Evolutionary conservation across 2,113 vertebrate genomes (phyloP), one percentile per base, ranked within the genome.

Genomic region (Thalassarche chlororhynchos): DNA sequence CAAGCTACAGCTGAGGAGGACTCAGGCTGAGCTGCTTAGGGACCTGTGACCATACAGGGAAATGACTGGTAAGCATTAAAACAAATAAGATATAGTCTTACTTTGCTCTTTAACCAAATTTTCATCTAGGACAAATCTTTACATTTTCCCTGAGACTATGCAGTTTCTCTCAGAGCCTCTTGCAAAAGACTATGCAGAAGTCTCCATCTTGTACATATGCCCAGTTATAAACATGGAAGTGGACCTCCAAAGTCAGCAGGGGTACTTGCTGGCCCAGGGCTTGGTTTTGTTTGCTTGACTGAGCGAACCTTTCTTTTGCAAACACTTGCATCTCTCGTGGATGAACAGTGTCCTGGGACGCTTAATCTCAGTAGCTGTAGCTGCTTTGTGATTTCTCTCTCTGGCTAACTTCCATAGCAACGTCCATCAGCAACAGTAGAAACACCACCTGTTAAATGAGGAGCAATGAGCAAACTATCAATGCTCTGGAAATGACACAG

Each of bases 1-100:
- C 24, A 62, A 94, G 89, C 26, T 74, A 13, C 95, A 97, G 74
- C 89, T 96, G 97, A 79, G 70, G 54, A 84, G 3, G 13, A 49
- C 20, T n/a, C 14, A 61, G 23, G 28, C 19, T 66, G 54, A 81
- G 17, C 49, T 91, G 15, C 17, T 76, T 18, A 19, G 18, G 20
- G 18, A 21, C 9, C 25, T 80, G 23, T 44, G 36, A 34, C 5
- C 24, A 52, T 36, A 26, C 4, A 17, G 32, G 40, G 44, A 49
- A 52, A 52, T 10, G 3, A 49, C 25, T 61, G 23, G 14, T 49
- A 47, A 72, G 36, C 5, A 38, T 72, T 55, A 55, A n/a, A 70
- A 62, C 49, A 6, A 81, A 0, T 64, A 66, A 78, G 4, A 29
- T 25, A 12, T 25, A 12, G 25, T 61, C 17, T 38, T 65, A 24